Percentiles rank a stretch among this genome's conserved stretches.
Conservation (phyloP, 2,113 vertebrate species). For the Misgurnus anguillicaudatus region DNA sequence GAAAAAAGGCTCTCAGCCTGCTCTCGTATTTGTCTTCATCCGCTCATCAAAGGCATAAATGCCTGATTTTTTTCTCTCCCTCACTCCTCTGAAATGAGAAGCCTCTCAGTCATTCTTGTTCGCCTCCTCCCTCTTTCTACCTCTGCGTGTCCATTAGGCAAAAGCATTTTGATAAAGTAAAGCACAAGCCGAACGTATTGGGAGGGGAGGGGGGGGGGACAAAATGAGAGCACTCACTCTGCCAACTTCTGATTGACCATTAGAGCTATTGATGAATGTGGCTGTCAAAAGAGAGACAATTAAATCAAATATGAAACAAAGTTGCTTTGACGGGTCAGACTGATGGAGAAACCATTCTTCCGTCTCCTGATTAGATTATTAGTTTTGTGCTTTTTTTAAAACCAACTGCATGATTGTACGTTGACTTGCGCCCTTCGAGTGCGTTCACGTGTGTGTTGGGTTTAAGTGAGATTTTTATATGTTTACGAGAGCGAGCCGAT, state of each 20-base stretch:
- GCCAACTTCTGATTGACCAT: slow-evolving; percentile 99
- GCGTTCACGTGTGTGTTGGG: background rate
- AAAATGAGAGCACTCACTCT: slow-evolving; percentile 88
- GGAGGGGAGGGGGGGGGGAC: slow-evolving; percentile 57
- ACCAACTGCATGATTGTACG: slow-evolving; percentile 47
- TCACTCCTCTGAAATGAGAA: slow-evolving; percentile 84
- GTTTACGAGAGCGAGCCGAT: background rate
- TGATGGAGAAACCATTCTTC: slow-evolving; percentile 94
- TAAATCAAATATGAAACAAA: slow-evolving; percentile 99
- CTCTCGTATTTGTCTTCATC: slow-evolving; percentile 76
- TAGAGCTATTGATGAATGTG: slow-evolving; percentile 99
- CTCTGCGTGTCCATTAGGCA: slow-evolving; percentile 87
- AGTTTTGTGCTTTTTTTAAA: slow-evolving; percentile 82
- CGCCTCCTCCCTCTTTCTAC: slow-evolving; percentile 68
- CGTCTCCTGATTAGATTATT: slow-evolving; percentile 87
- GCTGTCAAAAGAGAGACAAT: slow-evolving; percentile 99
- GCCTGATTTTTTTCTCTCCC: slow-evolving; percentile 60
- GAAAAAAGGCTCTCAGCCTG: slow-evolving; percentile 68
- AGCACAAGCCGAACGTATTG: slow-evolving; percentile 82
- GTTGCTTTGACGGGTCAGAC: slow-evolving; percentile 95
- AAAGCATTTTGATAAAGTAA: slow-evolving; percentile 96
- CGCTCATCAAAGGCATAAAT: slow-evolving; percentile 79
- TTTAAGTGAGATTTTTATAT: background rate
- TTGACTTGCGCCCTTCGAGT: slow-evolving; percentile 5
- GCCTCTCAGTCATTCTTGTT: slow-evolving; percentile 79